Evolutionary conservation across 2,113 vertebrate species (phyloP).

Genomic region (Aptenodytes patagonicus): DNA sequence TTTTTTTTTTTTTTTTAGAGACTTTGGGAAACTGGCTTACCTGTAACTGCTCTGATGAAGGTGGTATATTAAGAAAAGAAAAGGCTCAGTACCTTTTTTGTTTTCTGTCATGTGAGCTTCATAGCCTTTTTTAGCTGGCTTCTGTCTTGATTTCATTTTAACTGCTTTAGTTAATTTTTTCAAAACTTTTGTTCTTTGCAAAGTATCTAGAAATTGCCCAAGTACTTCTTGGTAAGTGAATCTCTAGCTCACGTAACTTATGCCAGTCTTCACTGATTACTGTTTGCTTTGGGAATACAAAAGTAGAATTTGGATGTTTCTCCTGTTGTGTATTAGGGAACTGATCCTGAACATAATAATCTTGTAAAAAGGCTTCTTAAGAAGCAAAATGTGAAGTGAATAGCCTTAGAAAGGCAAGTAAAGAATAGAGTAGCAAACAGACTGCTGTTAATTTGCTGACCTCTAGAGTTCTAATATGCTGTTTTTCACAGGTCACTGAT

Average conservation of each 20-base stretch:
- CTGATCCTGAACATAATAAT: not conserved
- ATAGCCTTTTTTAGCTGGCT: not conserved
- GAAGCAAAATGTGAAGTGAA: not conserved
- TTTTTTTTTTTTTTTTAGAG: not conserved
- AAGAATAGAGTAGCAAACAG: not conserved
- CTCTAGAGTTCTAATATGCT: not conserved
- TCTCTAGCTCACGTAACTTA: not conserved
- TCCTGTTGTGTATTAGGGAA: not conserved
- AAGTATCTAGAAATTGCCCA: not conserved
- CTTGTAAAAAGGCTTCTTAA: not conserved
- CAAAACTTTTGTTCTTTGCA: not conserved
- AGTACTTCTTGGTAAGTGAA: not conserved
- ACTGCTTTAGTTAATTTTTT: not conserved
- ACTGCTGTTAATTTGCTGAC: not conserved
- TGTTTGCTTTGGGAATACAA: not conserved
- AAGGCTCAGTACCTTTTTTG: not conserved
- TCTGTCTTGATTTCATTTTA: not conserved
- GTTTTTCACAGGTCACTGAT: conserved; percentile 86
- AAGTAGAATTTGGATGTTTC: not conserved
- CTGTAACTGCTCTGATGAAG: not conserved
- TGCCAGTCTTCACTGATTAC: not conserved
- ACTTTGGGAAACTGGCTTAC: not conserved
- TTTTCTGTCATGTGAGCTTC: not conserved
- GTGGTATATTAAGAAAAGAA: not conserved
- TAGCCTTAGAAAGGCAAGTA: not conserved